Percentiles rank a stretch among this genome's conserved stretches.
These are phyloP conservation scores for Yasuhikotakia modesta DNA, from an alignment of 2,797 vertebrate species.

Conservation along the genomic window DNA sequence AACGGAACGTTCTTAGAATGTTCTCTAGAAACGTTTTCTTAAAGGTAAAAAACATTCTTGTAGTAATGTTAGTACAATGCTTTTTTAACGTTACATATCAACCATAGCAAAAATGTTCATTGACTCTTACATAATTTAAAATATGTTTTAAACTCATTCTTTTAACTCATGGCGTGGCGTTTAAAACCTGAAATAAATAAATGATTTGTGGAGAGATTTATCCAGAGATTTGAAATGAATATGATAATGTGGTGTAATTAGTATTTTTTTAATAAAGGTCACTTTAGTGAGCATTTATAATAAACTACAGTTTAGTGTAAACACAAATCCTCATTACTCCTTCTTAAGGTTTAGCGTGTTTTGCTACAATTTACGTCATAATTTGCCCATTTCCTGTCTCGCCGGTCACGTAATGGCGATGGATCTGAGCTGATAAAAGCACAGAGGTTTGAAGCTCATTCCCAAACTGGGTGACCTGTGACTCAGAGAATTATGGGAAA, in stretches of 20 bases:
- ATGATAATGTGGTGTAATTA: constrained; percentile 18
- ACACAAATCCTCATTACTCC: background rate
- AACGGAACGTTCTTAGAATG: no score
- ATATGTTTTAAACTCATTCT: no score
- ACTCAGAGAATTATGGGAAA: background rate
- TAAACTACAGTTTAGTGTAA: background rate
- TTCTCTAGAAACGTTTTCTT: no score
- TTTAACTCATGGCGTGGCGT: background rate
- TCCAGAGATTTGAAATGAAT: background rate
- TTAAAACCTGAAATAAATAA: background rate
- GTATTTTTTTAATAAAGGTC: background rate
- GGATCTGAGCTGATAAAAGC: background rate
- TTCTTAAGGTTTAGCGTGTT: constrained; percentile 23
- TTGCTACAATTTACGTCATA: background rate
- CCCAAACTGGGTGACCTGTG: constrained; percentile 13
- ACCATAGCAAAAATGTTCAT: no score
- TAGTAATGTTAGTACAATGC: no score
- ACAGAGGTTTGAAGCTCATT: constrained; percentile 14
- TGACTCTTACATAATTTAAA: no score
- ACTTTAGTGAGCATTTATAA: constrained; percentile 11
- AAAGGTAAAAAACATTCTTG: no score
- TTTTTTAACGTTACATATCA: no score
- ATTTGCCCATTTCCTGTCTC: constrained; percentile 3
- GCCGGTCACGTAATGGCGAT: background rate
- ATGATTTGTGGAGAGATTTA: background rate